phyloP scores from a whole-genome alignment of 2,888 invertebrate genomes.

The Drosophila vallismaia region DNA sequence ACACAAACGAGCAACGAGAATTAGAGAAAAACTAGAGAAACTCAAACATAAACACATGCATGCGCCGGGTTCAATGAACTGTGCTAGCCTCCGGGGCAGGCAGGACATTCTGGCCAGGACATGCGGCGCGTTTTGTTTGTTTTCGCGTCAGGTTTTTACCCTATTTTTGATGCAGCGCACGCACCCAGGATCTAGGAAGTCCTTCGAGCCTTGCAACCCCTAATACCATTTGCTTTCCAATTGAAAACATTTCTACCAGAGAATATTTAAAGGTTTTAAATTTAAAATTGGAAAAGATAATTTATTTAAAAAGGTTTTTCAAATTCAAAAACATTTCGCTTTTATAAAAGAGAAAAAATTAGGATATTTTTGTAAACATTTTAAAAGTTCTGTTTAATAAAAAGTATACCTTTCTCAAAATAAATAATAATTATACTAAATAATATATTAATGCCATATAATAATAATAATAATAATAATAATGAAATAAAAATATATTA shows the following conservation, averaged over 20 bases:
- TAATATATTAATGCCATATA: too few relatives aligned
- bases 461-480: too few relatives aligned
- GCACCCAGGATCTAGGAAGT: slow-evolving; percentile 44
- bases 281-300: neutral
- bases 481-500: too few relatives aligned
- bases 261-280: neutral
- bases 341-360: too few relatives aligned
- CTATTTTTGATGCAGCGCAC: slow-evolving; percentile 63
- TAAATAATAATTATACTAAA: too few relatives aligned
- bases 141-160: slow-evolving; percentile 79
- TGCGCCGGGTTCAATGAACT: slow-evolving; percentile 42
- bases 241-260: slow-evolving; percentile 20
- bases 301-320: too few relatives aligned
- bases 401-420: too few relatives aligned
- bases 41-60: slow-evolving; percentile 27
- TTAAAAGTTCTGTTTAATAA: too few relatives aligned
- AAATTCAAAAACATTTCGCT: too few relatives aligned
- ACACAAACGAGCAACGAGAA: slow-evolving; percentile 11
- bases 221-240: slow-evolving; percentile 24
- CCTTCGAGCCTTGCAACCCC: slow-evolving; percentile 45
- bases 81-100: slow-evolving; percentile 20
- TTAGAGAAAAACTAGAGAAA: slow-evolving; percentile 17
- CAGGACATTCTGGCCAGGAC: slow-evolving; percentile 38
- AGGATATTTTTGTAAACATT: too few relatives aligned
- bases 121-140: slow-evolving; percentile 65